phyloP scores from a whole-genome alignment of 2,113 vertebrate genomes.

The Arothron firmamentum region DNA sequence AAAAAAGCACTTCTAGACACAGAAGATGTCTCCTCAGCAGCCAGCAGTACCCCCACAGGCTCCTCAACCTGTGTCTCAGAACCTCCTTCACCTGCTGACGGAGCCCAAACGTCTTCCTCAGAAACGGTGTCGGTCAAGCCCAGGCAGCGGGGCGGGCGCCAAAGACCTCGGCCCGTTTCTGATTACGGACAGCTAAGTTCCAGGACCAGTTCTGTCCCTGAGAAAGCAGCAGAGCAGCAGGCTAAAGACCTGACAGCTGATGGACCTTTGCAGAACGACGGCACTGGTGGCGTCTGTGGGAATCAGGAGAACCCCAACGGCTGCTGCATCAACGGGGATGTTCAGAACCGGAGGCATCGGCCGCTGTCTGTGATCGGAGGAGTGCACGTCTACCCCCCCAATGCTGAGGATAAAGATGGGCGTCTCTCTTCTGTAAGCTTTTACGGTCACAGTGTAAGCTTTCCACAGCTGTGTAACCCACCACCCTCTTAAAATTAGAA shows the following conservation, averaged over 20 bases:
- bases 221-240: constrained; percentile 75
- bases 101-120: background rate
- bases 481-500: background rate
- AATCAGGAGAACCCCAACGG: constrained; percentile 34
- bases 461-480: too few relatives aligned
- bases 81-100: constrained; percentile 35
- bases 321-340: constrained; percentile 46
- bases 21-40: constrained; percentile 30
- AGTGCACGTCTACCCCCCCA: constrained; percentile 76
- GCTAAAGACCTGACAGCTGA: constrained; percentile 41
- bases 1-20: constrained; percentile 29
- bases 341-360: constrained; percentile 70
- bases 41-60: constrained; percentile 43
- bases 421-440: constrained; percentile 86
- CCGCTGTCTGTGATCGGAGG: constrained; percentile 88
- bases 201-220: constrained; percentile 86
- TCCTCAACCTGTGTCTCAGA: constrained; percentile 35
- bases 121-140: constrained; percentile 66
- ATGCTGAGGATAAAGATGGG: constrained; percentile 77
- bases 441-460: background rate
- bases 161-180: constrained; percentile 86
- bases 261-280: constrained; percentile 16
- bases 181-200: constrained; percentile 84
- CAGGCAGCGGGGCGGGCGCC: constrained; percentile 74
- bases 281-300: constrained; percentile 6